Evolutionary conservation across 2,113 vertebrate species (phyloP).

Genomic region (Paraplagusia blochii): DNA sequence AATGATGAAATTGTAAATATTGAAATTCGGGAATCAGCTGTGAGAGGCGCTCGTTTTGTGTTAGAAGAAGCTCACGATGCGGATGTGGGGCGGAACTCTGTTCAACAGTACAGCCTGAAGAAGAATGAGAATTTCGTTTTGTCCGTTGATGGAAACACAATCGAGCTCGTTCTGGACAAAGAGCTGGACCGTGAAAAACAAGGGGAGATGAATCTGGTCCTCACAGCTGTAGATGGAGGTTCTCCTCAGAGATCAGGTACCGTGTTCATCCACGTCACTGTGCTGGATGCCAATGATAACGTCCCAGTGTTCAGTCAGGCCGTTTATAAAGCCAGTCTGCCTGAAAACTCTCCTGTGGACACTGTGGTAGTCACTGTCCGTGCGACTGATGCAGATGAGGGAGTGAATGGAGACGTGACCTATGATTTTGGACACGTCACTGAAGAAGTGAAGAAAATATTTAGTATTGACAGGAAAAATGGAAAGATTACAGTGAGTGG

Average conservation of each 20-base stretch:
- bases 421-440: constrained; percentile 70
- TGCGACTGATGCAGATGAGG: constrained; percentile 76
- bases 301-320: constrained; percentile 58
- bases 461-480: constrained; percentile 61
- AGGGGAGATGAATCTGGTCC: constrained; percentile 8
- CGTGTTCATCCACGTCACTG: constrained; percentile 50
- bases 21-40: constrained; percentile 66
- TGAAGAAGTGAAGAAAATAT: constrained; percentile 51
- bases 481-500: constrained; percentile 67
- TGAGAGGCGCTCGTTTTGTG: constrained; percentile 56
- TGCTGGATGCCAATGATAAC: constrained; percentile 71
- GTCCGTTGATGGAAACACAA: constrained; percentile 38
- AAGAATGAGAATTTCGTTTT: constrained; percentile 67
- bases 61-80: constrained; percentile 74
- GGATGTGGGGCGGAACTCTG: constrained; percentile 70
- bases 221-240: constrained; percentile 63
- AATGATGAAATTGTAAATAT: constrained; percentile 34
- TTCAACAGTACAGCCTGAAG: constrained; percentile 68
- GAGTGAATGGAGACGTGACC: constrained; percentile 57
- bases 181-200: constrained; percentile 59
- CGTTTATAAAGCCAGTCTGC: constrained; percentile 50
- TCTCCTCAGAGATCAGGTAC: constrained; percentile 62
- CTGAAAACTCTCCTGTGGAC: constrained; percentile 48
- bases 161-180: constrained; percentile 65
- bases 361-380: constrained; percentile 59